Percentiles rank a stretch among this genome's conserved stretches.
Conservation (phyloP, 2,888 invertebrate species). For the Limnephilus auricula region DNA sequence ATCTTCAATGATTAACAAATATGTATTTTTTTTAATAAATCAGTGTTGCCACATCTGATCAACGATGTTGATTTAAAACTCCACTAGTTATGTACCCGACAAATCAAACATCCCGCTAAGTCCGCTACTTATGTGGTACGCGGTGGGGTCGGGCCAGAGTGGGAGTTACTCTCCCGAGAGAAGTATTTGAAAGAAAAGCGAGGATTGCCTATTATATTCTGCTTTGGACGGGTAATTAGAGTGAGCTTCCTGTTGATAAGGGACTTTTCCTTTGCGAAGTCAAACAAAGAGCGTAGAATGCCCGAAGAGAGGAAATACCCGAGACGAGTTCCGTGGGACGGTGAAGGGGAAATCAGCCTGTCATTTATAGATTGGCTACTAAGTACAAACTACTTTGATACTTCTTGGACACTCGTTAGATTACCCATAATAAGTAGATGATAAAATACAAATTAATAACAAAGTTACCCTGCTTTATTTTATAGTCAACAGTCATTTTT, state of each 20-base stretch:
- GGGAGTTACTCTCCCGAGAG: neutral
- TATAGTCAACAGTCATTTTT: neutral
- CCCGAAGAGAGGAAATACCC: neutral
- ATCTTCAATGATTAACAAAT: no score
- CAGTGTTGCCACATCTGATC: conserved; percentile 20
- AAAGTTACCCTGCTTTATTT: neutral
- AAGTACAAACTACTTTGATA: neutral
- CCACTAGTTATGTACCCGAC: neutral
- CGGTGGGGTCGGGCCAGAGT: neutral
- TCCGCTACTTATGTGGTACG: conserved; percentile 27
- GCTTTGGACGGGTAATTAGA: conserved; percentile 54
- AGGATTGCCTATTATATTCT: conserved; percentile 10
- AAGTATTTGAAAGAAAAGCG: conserved; percentile 50
- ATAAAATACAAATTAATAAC: neutral
- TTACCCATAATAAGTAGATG: neutral
- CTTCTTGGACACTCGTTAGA: neutral
- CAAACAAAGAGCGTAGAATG: conserved; percentile 46
- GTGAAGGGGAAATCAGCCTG: neutral
- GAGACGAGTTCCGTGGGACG: neutral
- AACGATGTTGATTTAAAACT: neutral
- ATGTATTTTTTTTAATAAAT: neutral
- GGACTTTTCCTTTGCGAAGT: conserved; percentile 57
- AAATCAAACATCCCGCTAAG: conserved; percentile 49
- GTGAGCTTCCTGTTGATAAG: conserved; percentile 55
- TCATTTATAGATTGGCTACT: neutral